phyloP scores from a whole-genome alignment of 2,113 vertebrate genomes.

The Mesembrinibis cayennensis region DNA sequence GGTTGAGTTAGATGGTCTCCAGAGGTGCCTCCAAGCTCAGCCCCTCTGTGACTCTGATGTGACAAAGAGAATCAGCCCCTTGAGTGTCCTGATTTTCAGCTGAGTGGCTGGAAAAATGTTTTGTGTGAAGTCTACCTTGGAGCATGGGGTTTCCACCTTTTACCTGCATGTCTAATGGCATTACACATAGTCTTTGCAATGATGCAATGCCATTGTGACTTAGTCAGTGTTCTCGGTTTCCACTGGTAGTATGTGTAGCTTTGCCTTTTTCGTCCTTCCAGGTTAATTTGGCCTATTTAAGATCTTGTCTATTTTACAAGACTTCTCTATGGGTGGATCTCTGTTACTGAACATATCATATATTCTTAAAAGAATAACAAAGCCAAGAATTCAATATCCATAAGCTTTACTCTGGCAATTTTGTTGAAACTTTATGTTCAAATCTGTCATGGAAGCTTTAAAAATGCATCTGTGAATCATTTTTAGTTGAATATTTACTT shows the following conservation, averaged over 20 bases:
- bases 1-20: background rate
- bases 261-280: background rate
- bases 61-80: background rate
- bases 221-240: background rate
- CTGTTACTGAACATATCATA: background rate
- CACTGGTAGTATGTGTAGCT: background rate
- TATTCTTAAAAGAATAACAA: background rate
- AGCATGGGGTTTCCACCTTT: background rate
- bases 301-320: background rate
- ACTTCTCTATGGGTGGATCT: background rate
- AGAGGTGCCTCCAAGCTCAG: background rate
- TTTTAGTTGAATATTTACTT: conserved; percentile 26
- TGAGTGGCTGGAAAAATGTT: background rate
- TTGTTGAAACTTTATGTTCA: conserved; percentile 31
- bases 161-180: background rate
- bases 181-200: background rate
- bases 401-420: background rate
- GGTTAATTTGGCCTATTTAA: conserved; percentile 11
- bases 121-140: background rate
- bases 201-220: background rate
- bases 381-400: background rate
- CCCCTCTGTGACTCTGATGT: background rate
- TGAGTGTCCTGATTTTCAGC: background rate
- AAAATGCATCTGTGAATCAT: conserved; percentile 32
- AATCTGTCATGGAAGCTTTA: background rate